Base-by-base conservation (phyloP, 1,140 invertebrate genomes). In the Metaphire vulgaris region DNA sequence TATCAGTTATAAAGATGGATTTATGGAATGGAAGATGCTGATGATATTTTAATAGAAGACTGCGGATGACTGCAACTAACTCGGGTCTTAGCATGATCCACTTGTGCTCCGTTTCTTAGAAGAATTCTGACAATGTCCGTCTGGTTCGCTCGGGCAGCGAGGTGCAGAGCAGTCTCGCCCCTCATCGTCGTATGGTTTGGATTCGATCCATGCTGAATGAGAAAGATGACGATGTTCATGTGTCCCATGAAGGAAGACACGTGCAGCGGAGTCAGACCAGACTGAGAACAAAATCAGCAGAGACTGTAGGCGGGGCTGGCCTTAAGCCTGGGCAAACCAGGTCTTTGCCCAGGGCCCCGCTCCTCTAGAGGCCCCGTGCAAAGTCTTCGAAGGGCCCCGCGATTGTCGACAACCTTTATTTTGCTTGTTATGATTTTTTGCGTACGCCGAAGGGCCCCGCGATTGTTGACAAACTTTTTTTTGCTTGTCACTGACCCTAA, bases 91-190 rank as follows among this genome's bases (percentile, higher is more conserved):
- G 95, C 91, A 72, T 92, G n/a, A n/a, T n/a, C 93, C 72, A 97
- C 89, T 26, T 94, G 92, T 29, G 96, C 97, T 77, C 95, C 94
- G 86, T 99, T 98, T 82, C 96, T 91, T 16, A 99, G 89, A 28
- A 99, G 88, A 81, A 99, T 98, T 79, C 96, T 89, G 79, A 99
- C 97, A 84, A 99, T 98, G 85, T 99, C 97, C 69, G 95, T 97
- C 90, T 99, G 91, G 87, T 98, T 98, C 79, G 97, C 96, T 81
- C 97, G 89, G 29, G 96, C 95, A 69, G 97, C 97, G 78, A 99
- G 88, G 89, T 99, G 97, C 34, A 99, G 87, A 2, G 97, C 95
- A 2, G 97, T 99, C 87, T 99, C 99, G 88, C 96, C 92, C 84
- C 99, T 83, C 79, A 85, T 85, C 72, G 85, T 85, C 31, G 82